Conservation (phyloP, 2,113 vertebrate genomes). For the Rhynchomys soricoides region DNA sequence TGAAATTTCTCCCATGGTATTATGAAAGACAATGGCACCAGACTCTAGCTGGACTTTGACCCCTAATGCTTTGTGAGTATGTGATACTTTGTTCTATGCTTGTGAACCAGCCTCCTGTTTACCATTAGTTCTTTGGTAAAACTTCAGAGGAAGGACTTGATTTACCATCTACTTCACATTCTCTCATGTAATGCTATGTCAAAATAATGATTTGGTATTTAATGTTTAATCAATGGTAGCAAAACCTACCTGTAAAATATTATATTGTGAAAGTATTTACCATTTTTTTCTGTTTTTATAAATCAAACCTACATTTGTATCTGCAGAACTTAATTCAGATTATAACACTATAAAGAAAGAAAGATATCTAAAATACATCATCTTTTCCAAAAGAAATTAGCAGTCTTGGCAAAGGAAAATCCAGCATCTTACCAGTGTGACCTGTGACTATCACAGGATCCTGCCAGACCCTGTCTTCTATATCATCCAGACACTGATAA, state of each 20-base stretch:
- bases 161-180: background rate
- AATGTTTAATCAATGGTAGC: background rate
- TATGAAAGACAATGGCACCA: background rate
- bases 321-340: background rate
- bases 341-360: background rate
- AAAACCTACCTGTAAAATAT: slow-evolving; percentile 16
- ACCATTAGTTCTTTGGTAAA: background rate
- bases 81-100: background rate
- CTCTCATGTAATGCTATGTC: background rate
- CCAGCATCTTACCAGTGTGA: background rate
- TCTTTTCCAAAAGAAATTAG: background rate
- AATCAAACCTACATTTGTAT: background rate
- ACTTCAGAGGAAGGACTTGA: background rate
- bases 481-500: background rate
- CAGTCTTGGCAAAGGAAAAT: background rate
- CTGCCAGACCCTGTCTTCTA: background rate
- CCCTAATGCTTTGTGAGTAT: background rate
- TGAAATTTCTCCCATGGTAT: background rate
- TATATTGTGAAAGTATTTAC: background rate
- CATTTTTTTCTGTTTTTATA: background rate
- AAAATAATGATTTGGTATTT: slow-evolving; percentile 14
- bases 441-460: background rate
- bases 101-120: background rate
- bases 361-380: background rate
- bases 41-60: background rate